phyloP scores from a whole-genome alignment of 2,888 invertebrate genomes.

The Acrobasis repandana region DNA sequence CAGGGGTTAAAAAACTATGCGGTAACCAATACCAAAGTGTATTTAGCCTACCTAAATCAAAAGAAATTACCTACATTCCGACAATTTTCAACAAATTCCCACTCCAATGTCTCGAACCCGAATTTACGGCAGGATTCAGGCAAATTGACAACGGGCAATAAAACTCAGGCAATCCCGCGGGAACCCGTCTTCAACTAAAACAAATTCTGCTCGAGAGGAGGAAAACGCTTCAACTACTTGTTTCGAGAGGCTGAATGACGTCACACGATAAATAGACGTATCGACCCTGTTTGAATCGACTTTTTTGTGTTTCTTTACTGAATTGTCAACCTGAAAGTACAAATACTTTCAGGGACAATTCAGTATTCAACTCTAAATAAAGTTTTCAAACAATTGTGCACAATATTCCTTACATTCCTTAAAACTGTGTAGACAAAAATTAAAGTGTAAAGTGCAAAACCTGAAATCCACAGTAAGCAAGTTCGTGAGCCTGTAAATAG shows the following conservation, averaged over 20 bases:
- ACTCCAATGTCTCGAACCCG: background rate
- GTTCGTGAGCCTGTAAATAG: too few species aligned
- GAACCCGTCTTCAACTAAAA: constrained; percentile 7
- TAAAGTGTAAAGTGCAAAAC: too few species aligned
- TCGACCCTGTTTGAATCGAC: background rate
- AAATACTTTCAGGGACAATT: too few species aligned
- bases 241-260: background rate
- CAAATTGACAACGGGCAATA: constrained; percentile 13
- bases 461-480: too few species aligned
- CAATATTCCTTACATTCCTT: too few species aligned
- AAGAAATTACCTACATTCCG: background rate
- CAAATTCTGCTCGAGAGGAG: constrained; percentile 1
- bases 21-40: too few species aligned
- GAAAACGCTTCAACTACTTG: background rate
- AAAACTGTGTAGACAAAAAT: too few species aligned
- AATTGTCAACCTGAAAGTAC: too few species aligned
- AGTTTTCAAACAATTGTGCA: too few species aligned
- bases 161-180: constrained; percentile 3
- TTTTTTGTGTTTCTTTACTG: too few species aligned
- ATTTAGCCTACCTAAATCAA: background rate
- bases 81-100: background rate
- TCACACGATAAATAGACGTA: background rate
- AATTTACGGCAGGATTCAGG: constrained; percentile 1
- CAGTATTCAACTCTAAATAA: too few species aligned
- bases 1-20: too few species aligned